These are phyloP conservation scores for Clarias macrocephalus DNA, from an alignment of 2,113 vertebrate genomes.

Conservation along the genomic window DNA sequence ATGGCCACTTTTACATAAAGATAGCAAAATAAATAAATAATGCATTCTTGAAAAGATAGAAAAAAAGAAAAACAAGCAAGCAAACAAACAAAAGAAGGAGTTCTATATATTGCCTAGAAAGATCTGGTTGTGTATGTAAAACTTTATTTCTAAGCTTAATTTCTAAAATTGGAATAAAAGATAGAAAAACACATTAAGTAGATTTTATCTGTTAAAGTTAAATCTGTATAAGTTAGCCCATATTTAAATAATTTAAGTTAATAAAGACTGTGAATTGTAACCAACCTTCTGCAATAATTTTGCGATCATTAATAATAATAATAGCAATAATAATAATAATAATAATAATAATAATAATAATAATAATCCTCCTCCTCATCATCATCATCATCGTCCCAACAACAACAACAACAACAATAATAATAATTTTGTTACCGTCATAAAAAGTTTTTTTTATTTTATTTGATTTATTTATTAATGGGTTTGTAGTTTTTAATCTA, in stretches of 20 bases:
- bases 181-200: not conserved
- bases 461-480: not conserved
- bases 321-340: not conserved
- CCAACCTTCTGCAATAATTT: not conserved
- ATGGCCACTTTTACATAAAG: conserved; percentile 71
- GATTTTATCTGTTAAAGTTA: not conserved
- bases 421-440: not conserved
- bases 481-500: not conserved
- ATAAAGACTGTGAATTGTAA: not conserved
- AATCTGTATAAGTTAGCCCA: not conserved
- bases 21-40: conserved; percentile 53
- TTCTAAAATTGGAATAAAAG: not conserved
- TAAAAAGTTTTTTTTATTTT: too few relatives aligned
- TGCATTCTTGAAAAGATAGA: not conserved
- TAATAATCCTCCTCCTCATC: not conserved
- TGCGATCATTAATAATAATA: not conserved
- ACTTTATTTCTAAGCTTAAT: not conserved
- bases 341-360: not conserved
- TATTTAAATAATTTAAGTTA: not conserved
- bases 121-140: not conserved
- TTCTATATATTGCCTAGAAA: not conserved
- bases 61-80: not conserved
- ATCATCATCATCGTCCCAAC: not conserved
- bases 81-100: not conserved
- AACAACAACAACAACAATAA: too few relatives aligned